Percentiles rank a stretch among this genome's conserved stretches.
Conservation (phyloP, 2,888 invertebrate species). For the Hypsopygia costalis region DNA sequence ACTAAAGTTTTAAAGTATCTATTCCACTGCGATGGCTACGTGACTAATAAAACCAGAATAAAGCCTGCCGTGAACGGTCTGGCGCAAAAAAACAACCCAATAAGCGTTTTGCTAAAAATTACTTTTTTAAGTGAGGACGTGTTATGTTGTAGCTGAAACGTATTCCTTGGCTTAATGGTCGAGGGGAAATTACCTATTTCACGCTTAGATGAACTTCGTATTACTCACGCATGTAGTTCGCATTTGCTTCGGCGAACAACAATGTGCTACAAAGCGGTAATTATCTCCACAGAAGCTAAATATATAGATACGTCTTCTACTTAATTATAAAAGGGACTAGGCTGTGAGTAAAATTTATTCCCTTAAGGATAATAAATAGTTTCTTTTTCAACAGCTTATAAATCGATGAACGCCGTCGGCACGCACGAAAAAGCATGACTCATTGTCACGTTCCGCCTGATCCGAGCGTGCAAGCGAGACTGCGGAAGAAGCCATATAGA, state of each 20-base stretch:
- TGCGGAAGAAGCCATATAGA: too few species aligned
- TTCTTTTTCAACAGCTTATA: too few species aligned
- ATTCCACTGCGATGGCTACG: slow-evolving; percentile 23
- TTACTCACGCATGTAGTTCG: slow-evolving; percentile 36
- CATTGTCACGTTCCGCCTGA: too few species aligned
- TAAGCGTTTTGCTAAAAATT: slow-evolving; percentile 32
- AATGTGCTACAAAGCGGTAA: slow-evolving; percentile 10
- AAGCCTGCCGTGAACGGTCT: slow-evolving; percentile 12
- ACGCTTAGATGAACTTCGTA: slow-evolving; percentile 35
- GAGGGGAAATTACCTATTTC: slow-evolving; percentile 57
- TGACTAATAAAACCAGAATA: slow-evolving; percentile 30
- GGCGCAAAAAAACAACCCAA: slow-evolving; percentile 24
- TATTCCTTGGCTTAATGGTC: slow-evolving; percentile 39
- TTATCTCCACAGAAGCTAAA: background rate
- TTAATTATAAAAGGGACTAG: too few species aligned
- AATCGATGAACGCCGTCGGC: too few species aligned
- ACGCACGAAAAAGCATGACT: too few species aligned
- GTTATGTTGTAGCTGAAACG: slow-evolving; percentile 26
- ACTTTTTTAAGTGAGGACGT: slow-evolving; percentile 36
- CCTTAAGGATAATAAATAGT: too few species aligned
- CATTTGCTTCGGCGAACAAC: slow-evolving; percentile 32
- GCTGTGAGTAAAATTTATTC: too few species aligned
- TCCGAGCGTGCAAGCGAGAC: too few species aligned
- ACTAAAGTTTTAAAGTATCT: slow-evolving; percentile 3
- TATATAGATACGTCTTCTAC: too few species aligned